These are phyloP conservation scores for Poecilus cupreus DNA, from an alignment of 2,888 invertebrate genomes.

Conservation along the genomic window DNA sequence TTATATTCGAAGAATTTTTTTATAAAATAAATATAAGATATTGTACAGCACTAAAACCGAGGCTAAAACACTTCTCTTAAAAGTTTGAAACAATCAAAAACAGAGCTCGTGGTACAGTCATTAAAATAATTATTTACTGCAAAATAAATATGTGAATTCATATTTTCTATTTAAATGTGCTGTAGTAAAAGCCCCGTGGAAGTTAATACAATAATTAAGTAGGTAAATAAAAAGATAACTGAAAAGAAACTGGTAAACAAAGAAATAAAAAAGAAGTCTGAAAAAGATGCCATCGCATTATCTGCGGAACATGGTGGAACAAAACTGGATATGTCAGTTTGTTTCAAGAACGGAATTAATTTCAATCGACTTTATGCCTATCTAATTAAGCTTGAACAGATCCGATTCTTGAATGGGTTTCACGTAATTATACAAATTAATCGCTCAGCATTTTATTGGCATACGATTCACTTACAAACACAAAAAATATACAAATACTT, in stretches of 20 bases:
- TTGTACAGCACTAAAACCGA: too few relatives aligned
- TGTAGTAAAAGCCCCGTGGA: too few relatives aligned
- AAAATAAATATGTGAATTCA: neutral
- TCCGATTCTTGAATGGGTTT: constrained; percentile 17
- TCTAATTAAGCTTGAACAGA: constrained; percentile 42
- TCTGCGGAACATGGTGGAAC: constrained; percentile 28
- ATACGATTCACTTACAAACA: neutral
- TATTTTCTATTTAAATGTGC: neutral
- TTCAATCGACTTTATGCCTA: constrained; percentile 48
- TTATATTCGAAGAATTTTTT: too few relatives aligned
- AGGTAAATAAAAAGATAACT: constrained; percentile 14
- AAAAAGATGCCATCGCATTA: constrained; percentile 17
- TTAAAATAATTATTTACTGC: too few relatives aligned
- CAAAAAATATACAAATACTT: neutral
- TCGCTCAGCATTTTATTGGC: constrained; percentile 9
- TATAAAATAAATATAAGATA: too few relatives aligned
- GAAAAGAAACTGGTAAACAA: constrained; percentile 10
- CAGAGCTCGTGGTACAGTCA: too few relatives aligned
- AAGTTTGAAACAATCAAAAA: too few relatives aligned
- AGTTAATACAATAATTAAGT: constrained; percentile 25
- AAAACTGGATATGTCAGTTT: constrained; percentile 41
- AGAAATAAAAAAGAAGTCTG: constrained; percentile 19
- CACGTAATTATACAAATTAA: constrained; percentile 44
- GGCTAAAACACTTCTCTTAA: too few relatives aligned
- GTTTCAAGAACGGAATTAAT: constrained; percentile 37